Evolutionary conservation across 2,113 vertebrate species (phyloP).

Genomic region (Oxyruncus cristatus): DNA sequence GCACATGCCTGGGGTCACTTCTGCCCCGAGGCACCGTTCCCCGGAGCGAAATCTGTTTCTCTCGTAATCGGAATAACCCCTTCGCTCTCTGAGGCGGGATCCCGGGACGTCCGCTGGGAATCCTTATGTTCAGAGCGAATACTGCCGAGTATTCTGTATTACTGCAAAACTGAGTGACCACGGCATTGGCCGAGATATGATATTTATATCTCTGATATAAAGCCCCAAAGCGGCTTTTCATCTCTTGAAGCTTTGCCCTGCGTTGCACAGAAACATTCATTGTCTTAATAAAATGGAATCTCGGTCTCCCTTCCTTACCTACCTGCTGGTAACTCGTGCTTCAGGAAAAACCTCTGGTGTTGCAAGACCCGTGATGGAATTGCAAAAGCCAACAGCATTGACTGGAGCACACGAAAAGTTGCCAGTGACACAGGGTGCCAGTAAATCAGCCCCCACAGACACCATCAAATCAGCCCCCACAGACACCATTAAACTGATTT

Average conservation of each 20-base stretch:
- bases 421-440: background rate
- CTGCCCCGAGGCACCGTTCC: background rate
- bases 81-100: background rate
- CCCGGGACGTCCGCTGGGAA: accelerated
- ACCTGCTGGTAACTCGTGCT: background rate
- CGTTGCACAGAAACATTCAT: accelerated
- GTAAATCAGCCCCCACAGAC: background rate
- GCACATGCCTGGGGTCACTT: accelerated
- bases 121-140: accelerated
- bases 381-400: background rate
- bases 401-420: background rate
- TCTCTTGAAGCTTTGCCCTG: background rate
- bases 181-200: background rate
- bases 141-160: background rate
- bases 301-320: background rate
- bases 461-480: background rate
- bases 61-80: accelerated
- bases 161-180: background rate
- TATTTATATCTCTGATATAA: background rate
- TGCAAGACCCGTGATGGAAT: background rate
- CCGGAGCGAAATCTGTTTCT: accelerated
- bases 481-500: background rate
- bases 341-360: constrained; percentile 42
- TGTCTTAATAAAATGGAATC: background rate
- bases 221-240: background rate